Conservation (phyloP, 2,888 invertebrate species). For the Hypselothyrea guttata region DNA sequence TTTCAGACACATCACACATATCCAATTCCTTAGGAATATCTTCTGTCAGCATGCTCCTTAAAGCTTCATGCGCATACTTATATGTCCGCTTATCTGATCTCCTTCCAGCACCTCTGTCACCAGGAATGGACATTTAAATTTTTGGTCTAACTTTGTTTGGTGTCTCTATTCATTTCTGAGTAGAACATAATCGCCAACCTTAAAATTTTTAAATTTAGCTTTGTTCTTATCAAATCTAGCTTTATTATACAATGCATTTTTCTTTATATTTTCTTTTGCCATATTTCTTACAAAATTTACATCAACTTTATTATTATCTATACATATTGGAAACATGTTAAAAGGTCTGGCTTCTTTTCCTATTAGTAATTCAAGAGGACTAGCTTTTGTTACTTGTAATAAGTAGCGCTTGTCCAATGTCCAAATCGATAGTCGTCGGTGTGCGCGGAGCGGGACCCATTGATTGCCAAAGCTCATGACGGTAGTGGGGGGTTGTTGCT, state of each 20-base stretch:
- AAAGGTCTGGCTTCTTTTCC: conserved; percentile 15
- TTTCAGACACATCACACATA: background rate
- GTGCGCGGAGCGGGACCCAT: no score
- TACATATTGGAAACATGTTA: conserved; percentile 6
- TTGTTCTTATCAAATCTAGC: conserved; percentile 3
- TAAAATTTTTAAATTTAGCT: background rate
- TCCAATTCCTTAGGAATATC: conserved; percentile 2
- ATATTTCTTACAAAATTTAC: conserved; percentile 9
- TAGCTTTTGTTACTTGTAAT: conserved; percentile 11
- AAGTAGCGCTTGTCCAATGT: no score
- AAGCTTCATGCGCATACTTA: conserved; percentile 5
- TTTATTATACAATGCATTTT: background rate
- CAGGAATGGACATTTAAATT: no score
- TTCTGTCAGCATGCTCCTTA: conserved; percentile 7
- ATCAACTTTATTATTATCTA: conserved; percentile 5
- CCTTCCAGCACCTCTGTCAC: background rate
- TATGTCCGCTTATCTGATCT: conserved; percentile 1
- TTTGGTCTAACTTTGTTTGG: no score
- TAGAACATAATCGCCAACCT: no score
- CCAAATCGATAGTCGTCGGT: no score
- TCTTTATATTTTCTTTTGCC: conserved; percentile 1
- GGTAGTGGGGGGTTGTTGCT: no score
- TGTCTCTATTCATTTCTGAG: no score
- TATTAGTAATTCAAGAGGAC: conserved; percentile 13
- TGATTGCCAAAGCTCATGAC: no score